Percentiles rank a stretch among this genome's conserved stretches.
Conservation (phyloP, 1,140 invertebrate species). For the Drosophila arawakana region DNA sequence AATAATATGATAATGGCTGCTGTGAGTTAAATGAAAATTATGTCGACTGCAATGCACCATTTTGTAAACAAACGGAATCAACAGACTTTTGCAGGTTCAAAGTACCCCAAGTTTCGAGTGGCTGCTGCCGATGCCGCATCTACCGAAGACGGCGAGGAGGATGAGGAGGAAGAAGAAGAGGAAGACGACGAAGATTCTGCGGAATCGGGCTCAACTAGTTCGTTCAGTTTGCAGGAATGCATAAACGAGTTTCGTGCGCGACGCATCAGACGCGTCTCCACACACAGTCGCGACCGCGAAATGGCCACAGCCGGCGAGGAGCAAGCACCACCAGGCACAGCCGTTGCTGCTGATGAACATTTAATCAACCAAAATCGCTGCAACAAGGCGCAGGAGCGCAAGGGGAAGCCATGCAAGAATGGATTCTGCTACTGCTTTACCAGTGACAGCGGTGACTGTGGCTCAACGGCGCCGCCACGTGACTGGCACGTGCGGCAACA, state of each 20-base stretch:
- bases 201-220: slow-evolving; percentile 67
- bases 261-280: slow-evolving; percentile 66
- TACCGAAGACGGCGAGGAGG: background rate
- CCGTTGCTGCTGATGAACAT: slow-evolving; percentile 59
- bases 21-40: slow-evolving; percentile 45
- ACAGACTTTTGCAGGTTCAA: slow-evolving; percentile 61
- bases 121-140: slow-evolving; percentile 3
- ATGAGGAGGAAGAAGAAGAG: slow-evolving; percentile 36
- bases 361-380: slow-evolving; percentile 78
- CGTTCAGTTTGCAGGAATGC: slow-evolving; percentile 80
- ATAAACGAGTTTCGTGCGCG: slow-evolving; percentile 80
- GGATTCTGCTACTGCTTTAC: slow-evolving; percentile 83
- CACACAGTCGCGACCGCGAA: slow-evolving; percentile 71
- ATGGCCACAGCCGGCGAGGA: slow-evolving; percentile 12
- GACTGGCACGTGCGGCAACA: slow-evolving; percentile 68
- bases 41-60: slow-evolving; percentile 6
- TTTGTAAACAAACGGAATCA: slow-evolving; percentile 43
- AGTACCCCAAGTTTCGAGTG: slow-evolving; percentile 42
- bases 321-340: background rate
- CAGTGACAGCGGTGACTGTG: slow-evolving; percentile 81
- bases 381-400: slow-evolving; percentile 78
- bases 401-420: slow-evolving; percentile 76
- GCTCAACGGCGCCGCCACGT: slow-evolving; percentile 64
- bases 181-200: slow-evolving; percentile 66
- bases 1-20: slow-evolving; percentile 50